These are phyloP conservation scores for Eurytoma californica DNA, from an alignment of 2,888 invertebrate genomes.

Conservation along the genomic window DNA sequence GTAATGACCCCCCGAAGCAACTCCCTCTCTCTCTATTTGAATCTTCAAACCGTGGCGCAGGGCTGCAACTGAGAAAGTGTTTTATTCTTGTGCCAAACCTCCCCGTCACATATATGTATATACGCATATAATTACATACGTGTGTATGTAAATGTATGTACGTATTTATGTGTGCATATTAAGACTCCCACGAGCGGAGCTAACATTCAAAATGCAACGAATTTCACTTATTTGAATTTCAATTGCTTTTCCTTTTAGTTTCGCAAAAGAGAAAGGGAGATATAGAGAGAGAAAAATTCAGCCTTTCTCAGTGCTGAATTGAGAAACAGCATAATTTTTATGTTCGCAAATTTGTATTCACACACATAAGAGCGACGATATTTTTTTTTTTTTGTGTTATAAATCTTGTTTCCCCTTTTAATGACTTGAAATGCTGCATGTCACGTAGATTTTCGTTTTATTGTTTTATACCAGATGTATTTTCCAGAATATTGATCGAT, in stretches of 20 bases:
- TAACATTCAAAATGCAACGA: constrained; percentile 55
- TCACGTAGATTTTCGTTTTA: constrained; percentile 22
- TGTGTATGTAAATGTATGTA: constrained; percentile 33
- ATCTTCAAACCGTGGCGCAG: constrained; percentile 44
- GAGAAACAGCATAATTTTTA: constrained; percentile 39
- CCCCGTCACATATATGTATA: constrained; percentile 31
- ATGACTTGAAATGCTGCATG: constrained; percentile 39
- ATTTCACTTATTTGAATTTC: constrained; percentile 43
- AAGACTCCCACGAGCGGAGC: constrained; percentile 36
- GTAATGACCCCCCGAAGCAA: constrained; percentile 10
- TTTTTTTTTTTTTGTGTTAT: constrained; percentile 18
- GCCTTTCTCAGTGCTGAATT: constrained; percentile 25
- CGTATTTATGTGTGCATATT: constrained; percentile 47
- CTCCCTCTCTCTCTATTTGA: not conserved
- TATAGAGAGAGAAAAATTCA: constrained; percentile 7
- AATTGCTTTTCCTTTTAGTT: constrained; percentile 25
- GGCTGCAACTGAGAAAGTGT: constrained; percentile 58
- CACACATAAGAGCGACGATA: not conserved
- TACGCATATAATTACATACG: constrained; percentile 22
- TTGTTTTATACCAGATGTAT: constrained; percentile 54
- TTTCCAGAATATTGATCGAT: constrained; percentile 68
- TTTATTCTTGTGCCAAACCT: constrained; percentile 60
- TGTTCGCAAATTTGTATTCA: constrained; percentile 37
- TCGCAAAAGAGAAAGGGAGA: constrained; percentile 8
- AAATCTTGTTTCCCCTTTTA: constrained; percentile 46